A percentile compares a stretch with the other conserved stretches of the same genome.
phyloP scores from a whole-genome alignment of 2,888 invertebrate genomes.

The Tipula helvola region DNA sequence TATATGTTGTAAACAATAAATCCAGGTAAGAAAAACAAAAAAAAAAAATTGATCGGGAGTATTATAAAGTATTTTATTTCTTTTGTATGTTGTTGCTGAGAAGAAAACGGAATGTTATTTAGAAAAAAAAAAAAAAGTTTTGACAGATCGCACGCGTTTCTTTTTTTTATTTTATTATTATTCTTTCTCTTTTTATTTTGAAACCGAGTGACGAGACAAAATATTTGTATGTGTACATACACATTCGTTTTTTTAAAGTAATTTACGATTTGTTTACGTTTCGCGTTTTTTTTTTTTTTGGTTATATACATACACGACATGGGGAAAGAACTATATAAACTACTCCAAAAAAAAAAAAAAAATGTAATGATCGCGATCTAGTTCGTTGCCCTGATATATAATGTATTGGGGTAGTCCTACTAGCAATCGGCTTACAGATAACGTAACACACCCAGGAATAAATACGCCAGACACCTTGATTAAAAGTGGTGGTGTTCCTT shows the following conservation, averaged over 20 bases:
- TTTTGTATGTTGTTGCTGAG: neutral
- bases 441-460: neutral
- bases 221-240: neutral
- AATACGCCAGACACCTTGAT: neutral
- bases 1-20: neutral
- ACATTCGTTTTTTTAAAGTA: neutral
- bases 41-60: neutral
- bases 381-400: neutral
- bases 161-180: neutral
- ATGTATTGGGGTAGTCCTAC: neutral
- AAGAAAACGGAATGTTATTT: neutral
- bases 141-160: constrained; percentile 11
- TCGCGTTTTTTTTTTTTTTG: neutral
- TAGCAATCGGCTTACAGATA: neutral
- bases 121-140: neutral
- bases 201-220: neutral
- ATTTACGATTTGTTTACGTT: constrained; percentile 10
- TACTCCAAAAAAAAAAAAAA: neutral
- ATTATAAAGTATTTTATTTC: neutral
- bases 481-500: neutral
- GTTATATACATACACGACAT: neutral
- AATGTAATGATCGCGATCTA: neutral
- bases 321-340: neutral
- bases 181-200: neutral
- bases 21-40: neutral